Conservation (phyloP, 1,140 invertebrate genomes). For the Eriocheir sinensis region DNA sequence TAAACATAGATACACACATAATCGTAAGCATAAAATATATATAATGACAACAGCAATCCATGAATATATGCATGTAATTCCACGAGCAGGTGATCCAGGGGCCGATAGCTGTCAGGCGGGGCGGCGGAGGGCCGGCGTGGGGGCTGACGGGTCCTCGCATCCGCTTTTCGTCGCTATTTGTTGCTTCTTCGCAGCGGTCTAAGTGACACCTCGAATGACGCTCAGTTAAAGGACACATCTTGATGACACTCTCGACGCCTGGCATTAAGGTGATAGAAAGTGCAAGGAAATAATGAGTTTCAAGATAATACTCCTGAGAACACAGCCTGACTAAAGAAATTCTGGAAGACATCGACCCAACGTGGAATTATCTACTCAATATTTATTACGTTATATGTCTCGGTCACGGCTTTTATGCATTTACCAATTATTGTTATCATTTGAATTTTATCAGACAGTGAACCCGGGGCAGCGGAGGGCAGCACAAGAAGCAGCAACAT, state of each 20-base stretch:
- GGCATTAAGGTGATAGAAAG: constrained; percentile 11
- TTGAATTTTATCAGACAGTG: constrained; percentile 16
- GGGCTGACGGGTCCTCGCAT: neutral
- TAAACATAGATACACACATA: constrained; percentile 16
- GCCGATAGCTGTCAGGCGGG: constrained; percentile 7
- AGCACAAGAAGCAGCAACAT: neutral
- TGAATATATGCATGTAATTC: constrained; percentile 26
- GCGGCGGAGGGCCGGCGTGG: neutral
- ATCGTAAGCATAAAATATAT: constrained; percentile 26
- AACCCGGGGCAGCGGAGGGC: neutral
- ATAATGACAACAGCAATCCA: constrained; percentile 15
- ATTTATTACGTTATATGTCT: constrained; percentile 3
- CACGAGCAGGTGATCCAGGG: constrained; percentile 18
- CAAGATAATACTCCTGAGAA: neutral
- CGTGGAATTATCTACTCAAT: neutral
- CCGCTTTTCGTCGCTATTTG: neutral
- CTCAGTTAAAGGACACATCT: neutral
- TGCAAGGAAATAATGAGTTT: neutral
- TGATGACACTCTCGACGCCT: neutral
- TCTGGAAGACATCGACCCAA: neutral
- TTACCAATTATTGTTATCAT: constrained; percentile 27
- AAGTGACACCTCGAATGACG: neutral
- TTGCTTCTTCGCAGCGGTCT: neutral
- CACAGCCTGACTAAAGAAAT: neutral
- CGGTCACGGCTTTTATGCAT: neutral